A percentile compares a stretch with the other conserved stretches of the same genome.
These are phyloP conservation scores for Bujurquina vittata DNA, from an alignment of 2,113 vertebrate genomes.

Conservation along the genomic window DNA sequence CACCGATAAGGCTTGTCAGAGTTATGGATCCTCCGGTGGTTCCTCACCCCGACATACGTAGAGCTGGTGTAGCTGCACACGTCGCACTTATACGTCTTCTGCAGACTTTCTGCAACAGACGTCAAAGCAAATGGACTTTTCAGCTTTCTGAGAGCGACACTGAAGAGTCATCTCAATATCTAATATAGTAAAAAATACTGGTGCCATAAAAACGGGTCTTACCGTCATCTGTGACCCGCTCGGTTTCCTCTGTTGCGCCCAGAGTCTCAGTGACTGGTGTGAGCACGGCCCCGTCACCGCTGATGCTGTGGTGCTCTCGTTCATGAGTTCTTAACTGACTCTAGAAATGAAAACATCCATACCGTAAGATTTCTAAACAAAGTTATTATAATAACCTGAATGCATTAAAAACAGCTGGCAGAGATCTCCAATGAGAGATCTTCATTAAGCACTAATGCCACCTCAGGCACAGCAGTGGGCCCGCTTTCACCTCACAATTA, in stretches of 20 bases:
- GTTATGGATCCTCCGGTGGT: constrained; percentile 94
- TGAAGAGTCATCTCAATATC: not conserved
- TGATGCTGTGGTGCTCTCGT: constrained; percentile 70
- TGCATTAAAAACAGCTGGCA: not conserved
- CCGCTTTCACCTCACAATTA: not conserved
- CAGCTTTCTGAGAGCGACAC: not conserved
- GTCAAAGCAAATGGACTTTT: not conserved
- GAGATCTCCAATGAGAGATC: not conserved
- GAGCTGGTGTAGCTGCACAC: constrained; percentile 94
- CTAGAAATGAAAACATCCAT: constrained; percentile 39
- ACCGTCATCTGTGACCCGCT: constrained; percentile 68
- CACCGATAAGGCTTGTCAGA: constrained; percentile 97
- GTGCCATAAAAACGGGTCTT: not conserved
- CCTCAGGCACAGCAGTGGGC: not conserved
- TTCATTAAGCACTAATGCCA: not conserved
- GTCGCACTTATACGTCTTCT: constrained; percentile 92
- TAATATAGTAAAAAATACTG: not conserved
- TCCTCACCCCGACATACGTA: constrained; percentile 93
- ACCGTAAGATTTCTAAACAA: not conserved
- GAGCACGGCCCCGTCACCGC: constrained; percentile 45
- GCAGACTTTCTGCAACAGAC: constrained; percentile 63
- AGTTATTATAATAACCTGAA: not conserved
- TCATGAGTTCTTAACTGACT: constrained; percentile 81
- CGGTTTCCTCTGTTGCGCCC: constrained; percentile 58
- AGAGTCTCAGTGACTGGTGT: constrained; percentile 58